Percentiles rank a stretch among this genome's conserved stretches.
Conservation (phyloP, 92 coral and sea anemone species). For the Actinostola sp. region DNA sequence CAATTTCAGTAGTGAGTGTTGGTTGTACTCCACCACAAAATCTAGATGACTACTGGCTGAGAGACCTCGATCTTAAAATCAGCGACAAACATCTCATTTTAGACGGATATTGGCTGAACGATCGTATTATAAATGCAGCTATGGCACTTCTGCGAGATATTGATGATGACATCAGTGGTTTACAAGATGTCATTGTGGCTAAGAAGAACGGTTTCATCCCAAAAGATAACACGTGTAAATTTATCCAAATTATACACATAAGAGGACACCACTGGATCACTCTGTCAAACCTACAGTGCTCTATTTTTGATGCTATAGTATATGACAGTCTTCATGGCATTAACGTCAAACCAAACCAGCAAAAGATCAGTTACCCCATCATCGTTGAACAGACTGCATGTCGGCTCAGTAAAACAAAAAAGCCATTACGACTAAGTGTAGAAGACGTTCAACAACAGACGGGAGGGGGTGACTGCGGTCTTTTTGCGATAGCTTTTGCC, state of each 20-base stretch:
- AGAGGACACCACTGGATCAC: conserved; percentile 57
- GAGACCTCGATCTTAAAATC: conserved; percentile 27
- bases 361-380: conserved; percentile 54
- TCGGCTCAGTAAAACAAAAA: conserved; percentile 10
- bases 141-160: conserved; percentile 29
- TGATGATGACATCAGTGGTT: conserved; percentile 38
- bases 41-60: conserved; percentile 9
- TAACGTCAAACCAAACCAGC: conserved; percentile 11
- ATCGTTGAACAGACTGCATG: conserved; percentile 41
- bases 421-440: conserved; percentile 13
- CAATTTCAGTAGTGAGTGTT: conserved; percentile 1
- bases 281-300: conserved; percentile 22
- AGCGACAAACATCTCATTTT: conserved; percentile 31
- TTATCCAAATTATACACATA: conserved; percentile 25
- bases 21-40: neutral
- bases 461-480: conserved; percentile 41
- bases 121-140: conserved; percentile 41
- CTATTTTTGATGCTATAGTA: conserved; percentile 5
- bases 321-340: conserved; percentile 46
- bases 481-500: conserved; percentile 47
- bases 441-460: conserved; percentile 46
- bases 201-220: conserved; percentile 34
- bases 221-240: neutral
- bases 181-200: conserved; percentile 53
- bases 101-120: conserved; percentile 54